These are phyloP conservation scores for Pseudomyrmex gracilis DNA, from an alignment of 1,140 invertebrate species.

Conservation along the genomic window DNA sequence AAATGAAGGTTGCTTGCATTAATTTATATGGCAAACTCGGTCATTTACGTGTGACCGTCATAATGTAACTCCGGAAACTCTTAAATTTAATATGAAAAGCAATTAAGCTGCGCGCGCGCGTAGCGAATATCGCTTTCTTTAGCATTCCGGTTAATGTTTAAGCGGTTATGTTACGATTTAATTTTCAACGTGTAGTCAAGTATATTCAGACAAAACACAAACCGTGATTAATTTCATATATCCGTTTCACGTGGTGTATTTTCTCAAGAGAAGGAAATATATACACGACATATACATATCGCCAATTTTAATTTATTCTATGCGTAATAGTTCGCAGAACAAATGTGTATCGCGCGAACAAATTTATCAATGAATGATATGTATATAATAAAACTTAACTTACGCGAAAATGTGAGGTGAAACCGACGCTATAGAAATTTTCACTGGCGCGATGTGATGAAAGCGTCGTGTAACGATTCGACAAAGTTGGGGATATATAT, in stretches of 20 bases:
- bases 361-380: neutral
- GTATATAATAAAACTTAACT: neutral
- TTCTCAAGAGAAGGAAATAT: neutral
- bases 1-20: slow-evolving; percentile 15
- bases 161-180: slow-evolving; percentile 20
- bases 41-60: slow-evolving; percentile 16
- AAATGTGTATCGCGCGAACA: neutral
- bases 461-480: slow-evolving; percentile 11
- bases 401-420: slow-evolving; percentile 36
- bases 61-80: slow-evolving; percentile 24
- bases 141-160: neutral
- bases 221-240: slow-evolving; percentile 3
- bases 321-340: slow-evolving; percentile 26
- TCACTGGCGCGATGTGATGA: neutral
- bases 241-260: neutral
- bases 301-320: slow-evolving; percentile 4
- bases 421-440: slow-evolving; percentile 21
- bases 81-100: slow-evolving; percentile 44
- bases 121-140: slow-evolving; percentile 15
- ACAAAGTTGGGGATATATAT: no score
- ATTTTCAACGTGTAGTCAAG: slow-evolving; percentile 19
- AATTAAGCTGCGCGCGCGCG: neutral
- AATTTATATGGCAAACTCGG: slow-evolving; percentile 7
- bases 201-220: neutral
- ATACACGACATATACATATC: no score